Evolutionary conservation across 2,888 invertebrate species (phyloP).

Genomic region (Lycophotia porphyrea): DNA sequence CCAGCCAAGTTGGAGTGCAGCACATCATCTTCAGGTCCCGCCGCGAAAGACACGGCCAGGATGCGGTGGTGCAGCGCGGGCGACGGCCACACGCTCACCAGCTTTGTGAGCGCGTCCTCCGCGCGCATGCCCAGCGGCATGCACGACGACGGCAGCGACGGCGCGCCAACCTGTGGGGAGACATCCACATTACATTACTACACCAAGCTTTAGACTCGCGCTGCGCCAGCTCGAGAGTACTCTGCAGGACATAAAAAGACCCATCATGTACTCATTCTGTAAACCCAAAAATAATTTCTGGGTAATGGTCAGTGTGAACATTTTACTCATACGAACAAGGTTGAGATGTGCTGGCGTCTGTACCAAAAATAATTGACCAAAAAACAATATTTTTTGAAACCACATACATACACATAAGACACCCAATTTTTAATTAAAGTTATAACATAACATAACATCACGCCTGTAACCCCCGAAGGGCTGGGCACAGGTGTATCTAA

Average conservation of each 20-base stretch:
- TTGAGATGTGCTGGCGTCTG: too few relatives aligned
- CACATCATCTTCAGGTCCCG: constrained; percentile 95
- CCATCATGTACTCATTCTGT: too few relatives aligned
- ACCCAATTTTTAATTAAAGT: not conserved
- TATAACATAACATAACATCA: too few relatives aligned
- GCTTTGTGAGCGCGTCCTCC: constrained; percentile 97
- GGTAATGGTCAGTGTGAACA: too few relatives aligned
- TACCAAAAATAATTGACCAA: too few relatives aligned
- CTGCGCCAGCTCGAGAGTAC: not conserved
- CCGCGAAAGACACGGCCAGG: constrained; percentile 96
- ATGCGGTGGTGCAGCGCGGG: constrained; percentile 96
- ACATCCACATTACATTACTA: too few relatives aligned
- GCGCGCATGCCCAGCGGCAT: constrained; percentile 98
- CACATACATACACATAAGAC: not conserved
- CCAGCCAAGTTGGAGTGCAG: constrained; percentile 95
- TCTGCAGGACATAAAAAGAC: not conserved
- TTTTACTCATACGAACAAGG: too few relatives aligned
- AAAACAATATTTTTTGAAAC: too few relatives aligned
- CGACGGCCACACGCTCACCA: constrained; percentile 95
- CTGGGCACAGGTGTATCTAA: too few relatives aligned
- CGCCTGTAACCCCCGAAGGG: too few relatives aligned
- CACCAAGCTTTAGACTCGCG: not conserved
- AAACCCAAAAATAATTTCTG: too few relatives aligned
- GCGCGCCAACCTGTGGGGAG: constrained; percentile 95
- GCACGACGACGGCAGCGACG: constrained; percentile 98